phyloP scores from a whole-genome alignment of 2,888 invertebrate genomes.

The Andrena marginata region DNA sequence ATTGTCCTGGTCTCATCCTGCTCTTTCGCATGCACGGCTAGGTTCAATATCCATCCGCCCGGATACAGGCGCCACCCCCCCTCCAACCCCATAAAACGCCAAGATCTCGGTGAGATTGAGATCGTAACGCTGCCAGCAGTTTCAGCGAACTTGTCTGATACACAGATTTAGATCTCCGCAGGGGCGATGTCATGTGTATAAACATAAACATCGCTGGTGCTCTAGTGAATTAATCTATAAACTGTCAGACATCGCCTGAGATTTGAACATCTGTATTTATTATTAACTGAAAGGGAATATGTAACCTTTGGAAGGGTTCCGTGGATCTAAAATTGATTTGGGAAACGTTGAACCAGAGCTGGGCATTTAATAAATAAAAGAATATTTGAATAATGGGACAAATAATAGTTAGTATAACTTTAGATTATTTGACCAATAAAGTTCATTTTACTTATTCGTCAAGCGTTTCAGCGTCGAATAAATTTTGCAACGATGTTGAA shows the following conservation, averaged over 20 bases:
- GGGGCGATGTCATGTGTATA: slow-evolving; percentile 34
- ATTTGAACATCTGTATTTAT: slow-evolving; percentile 7
- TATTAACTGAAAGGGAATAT: not conserved
- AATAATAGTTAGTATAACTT: too few relatives aligned
- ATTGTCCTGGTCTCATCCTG: slow-evolving; percentile 59
- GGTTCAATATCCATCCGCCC: slow-evolving; percentile 71
- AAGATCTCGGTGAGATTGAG: slow-evolving; percentile 78
- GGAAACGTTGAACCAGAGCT: too few relatives aligned
- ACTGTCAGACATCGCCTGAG: not conserved
- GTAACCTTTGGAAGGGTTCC: not conserved
- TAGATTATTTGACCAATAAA: too few relatives aligned
- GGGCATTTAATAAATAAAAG: too few relatives aligned
- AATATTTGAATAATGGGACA: too few relatives aligned
- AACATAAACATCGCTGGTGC: slow-evolving; percentile 40
- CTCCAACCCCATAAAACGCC: slow-evolving; percentile 73
- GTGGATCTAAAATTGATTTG: too few relatives aligned
- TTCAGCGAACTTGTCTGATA: slow-evolving; percentile 31
- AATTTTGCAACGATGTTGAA: too few relatives aligned
- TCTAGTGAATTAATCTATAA: slow-evolving; percentile 15
- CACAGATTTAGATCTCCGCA: slow-evolving; percentile 41
- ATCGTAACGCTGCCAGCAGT: slow-evolving; percentile 73
- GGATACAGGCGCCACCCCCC: slow-evolving; percentile 47
- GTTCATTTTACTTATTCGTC: too few relatives aligned
- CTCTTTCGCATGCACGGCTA: slow-evolving; percentile 60
- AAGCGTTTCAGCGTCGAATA: too few relatives aligned